These are phyloP conservation scores for Aplodontia rufa DNA, from an alignment of 2,113 vertebrate genomes.

Conservation along the genomic window DNA sequence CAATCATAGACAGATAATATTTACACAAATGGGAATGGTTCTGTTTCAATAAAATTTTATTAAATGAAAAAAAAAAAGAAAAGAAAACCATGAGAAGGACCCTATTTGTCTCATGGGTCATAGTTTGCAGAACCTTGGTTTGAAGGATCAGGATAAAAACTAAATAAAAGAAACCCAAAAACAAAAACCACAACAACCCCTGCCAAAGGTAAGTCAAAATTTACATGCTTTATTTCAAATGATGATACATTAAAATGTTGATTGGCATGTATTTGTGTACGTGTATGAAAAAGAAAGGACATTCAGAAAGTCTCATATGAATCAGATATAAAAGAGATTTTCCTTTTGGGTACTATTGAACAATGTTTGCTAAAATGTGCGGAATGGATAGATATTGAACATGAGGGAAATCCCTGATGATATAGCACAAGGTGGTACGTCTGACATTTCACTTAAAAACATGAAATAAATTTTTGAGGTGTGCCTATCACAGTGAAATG, in stretches of 20 bases:
- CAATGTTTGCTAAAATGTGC: not conserved
- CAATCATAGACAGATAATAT: not conserved
- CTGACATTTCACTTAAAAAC: not conserved
- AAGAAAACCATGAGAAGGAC: not conserved
- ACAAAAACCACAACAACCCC: too few relatives aligned
- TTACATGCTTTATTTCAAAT: not conserved
- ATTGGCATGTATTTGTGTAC: not conserved
- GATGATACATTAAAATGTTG: not conserved
- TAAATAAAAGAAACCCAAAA: not conserved
- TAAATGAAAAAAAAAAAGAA: not conserved
- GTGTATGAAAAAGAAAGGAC: too few relatives aligned
- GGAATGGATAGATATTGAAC: not conserved
- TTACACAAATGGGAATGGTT: not conserved
- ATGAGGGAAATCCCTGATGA: not conserved
- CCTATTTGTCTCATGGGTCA: not conserved
- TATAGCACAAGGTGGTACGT: not conserved
- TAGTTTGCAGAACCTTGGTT: not conserved
- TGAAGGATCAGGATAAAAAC: not conserved
- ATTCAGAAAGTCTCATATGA: not conserved
- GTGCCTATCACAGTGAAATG: not conserved
- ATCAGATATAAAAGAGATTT: not conserved
- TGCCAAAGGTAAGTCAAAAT: too few relatives aligned
- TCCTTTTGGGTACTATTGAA: not conserved
- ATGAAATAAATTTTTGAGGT: not conserved
- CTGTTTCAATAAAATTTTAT: not conserved